Evolutionary conservation across 2,113 vertebrate species (phyloP).

Genomic region (Pseudorectes ferrugineus): DNA sequence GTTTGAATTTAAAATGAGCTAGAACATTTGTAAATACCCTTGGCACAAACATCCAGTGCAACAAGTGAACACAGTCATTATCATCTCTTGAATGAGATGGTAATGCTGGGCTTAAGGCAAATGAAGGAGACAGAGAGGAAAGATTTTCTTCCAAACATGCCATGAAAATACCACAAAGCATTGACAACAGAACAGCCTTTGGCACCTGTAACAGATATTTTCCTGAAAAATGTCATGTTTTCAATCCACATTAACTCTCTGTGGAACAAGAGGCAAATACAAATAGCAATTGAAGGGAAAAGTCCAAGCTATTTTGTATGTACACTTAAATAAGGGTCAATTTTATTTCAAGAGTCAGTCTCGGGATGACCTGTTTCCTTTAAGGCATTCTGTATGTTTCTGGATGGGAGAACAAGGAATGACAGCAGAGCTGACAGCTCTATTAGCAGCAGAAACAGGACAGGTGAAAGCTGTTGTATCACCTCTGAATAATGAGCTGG

Average conservation of each 20-base stretch:
- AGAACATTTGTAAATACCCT: background rate
- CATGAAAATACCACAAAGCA: background rate
- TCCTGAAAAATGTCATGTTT: background rate
- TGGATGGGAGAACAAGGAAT: slow-evolving; percentile 15
- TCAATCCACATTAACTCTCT: background rate
- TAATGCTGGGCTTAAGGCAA: background rate
- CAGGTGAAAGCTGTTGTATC: background rate
- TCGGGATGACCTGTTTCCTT: slow-evolving; percentile 24
- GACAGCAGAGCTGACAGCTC: slow-evolving; percentile 63
- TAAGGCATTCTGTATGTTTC: slow-evolving; percentile 12
- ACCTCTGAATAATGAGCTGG: slow-evolving; percentile 58
- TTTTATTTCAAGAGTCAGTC: slow-evolving; percentile 1
- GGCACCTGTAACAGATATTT: background rate
- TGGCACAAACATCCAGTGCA: background rate
- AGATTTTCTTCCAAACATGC: background rate
- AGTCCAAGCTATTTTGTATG: background rate
- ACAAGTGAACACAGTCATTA: background rate
- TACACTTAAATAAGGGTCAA: background rate
- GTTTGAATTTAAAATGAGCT: background rate
- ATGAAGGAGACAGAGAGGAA: background rate
- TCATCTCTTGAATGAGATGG: background rate
- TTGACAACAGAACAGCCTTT: background rate
- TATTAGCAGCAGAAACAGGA: slow-evolving; percentile 61
- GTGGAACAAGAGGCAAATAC: background rate
- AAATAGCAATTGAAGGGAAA: background rate